Base-by-base conservation (phyloP, 2,888 invertebrate species). In the Bombyx huttoni region DNA sequence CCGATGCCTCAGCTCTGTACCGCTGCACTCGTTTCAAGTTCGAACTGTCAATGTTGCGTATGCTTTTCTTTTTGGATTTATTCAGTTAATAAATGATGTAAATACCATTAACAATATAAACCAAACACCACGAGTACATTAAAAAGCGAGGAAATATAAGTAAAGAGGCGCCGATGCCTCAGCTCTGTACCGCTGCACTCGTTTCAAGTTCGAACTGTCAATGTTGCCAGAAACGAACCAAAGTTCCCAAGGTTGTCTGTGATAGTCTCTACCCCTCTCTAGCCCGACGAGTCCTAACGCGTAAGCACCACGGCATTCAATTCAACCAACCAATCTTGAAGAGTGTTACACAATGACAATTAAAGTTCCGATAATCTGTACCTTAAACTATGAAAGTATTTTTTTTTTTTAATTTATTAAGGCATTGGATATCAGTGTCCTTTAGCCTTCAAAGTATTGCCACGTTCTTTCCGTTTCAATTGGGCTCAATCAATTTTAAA, bases 241-340 rank as follows among this genome's bases (percentile, higher is more conserved):
- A 40, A 40, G 40, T 40, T 40, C 7, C 40, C 40, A 12, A 40
- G 12, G 7, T 13, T 47, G 47, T n/a, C 13, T 10, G 12, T 49
- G 49, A 60, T 62, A 70, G 68, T 68, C 64, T 67, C 67, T 65
- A 66, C 68, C 64, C 68, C 67, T 65, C 59, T 67, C 64, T 63
- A 67, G 66, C 58, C 64, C 65, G 68, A 62, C 61, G 61, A 61
- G 55, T 57, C 54, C 63, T 54, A 58, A 58, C 59, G 61, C 61
- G 64, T 67, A 65, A 69, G 70, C 70, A 68, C 68, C 70, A 60
- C 59, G 64, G 60, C 58, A 60, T 57, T 47, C 9, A 10, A 47
- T 10, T 2, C 10, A 13, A 47, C 13, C 33, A 47, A 47, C 40
- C 24, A 24, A 24, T 24, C 5, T 24, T 24, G 24, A 24, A 24